Conservation (phyloP, 2,113 vertebrate species). For the Brachyistius frenatus region DNA sequence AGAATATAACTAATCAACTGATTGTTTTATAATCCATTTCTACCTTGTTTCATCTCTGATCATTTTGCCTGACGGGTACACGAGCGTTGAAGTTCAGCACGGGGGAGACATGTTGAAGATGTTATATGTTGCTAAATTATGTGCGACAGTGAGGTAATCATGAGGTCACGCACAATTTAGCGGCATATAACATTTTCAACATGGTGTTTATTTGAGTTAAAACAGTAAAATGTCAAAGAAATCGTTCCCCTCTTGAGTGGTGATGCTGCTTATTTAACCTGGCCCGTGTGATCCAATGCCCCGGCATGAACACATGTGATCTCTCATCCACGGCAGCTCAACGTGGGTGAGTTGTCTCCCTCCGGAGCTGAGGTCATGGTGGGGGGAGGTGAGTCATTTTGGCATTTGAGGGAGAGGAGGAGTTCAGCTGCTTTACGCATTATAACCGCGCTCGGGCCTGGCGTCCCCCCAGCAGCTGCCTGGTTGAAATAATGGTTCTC, state of each 20-base stretch:
- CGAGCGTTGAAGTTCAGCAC: not conserved
- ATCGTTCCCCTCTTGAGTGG: not conserved
- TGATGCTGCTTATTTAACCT: slow-evolving; percentile 15
- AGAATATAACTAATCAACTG: not conserved
- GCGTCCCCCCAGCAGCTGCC: slow-evolving; percentile 41
- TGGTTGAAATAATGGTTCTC: slow-evolving; percentile 43
- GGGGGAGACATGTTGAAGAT: not conserved
- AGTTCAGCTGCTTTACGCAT: slow-evolving; percentile 75
- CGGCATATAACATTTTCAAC: not conserved
- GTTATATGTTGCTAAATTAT: slow-evolving; percentile 8
- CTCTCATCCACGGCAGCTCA: slow-evolving; percentile 32
- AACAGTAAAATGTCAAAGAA: not conserved
- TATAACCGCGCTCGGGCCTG: slow-evolving; percentile 41
- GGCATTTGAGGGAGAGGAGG: slow-evolving; percentile 54
- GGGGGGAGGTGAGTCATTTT: slow-evolving; percentile 74
- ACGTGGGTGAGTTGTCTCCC: slow-evolving; percentile 55
- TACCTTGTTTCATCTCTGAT: too few relatives aligned
- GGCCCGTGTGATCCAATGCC: slow-evolving; percentile 7
- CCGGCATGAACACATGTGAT: slow-evolving; percentile 29
- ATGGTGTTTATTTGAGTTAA: not conserved
- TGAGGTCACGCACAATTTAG: too few relatives aligned
- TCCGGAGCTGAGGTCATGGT: slow-evolving; percentile 66
- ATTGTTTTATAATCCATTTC: too few relatives aligned
- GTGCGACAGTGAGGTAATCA: not conserved
- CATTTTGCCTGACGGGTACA: too few relatives aligned